Evolutionary conservation across 1,140 invertebrate genomes (phyloP), one percentile per base, ranked within the genome.

Genomic region (Trichomalopsis sarcophagae): DNA sequence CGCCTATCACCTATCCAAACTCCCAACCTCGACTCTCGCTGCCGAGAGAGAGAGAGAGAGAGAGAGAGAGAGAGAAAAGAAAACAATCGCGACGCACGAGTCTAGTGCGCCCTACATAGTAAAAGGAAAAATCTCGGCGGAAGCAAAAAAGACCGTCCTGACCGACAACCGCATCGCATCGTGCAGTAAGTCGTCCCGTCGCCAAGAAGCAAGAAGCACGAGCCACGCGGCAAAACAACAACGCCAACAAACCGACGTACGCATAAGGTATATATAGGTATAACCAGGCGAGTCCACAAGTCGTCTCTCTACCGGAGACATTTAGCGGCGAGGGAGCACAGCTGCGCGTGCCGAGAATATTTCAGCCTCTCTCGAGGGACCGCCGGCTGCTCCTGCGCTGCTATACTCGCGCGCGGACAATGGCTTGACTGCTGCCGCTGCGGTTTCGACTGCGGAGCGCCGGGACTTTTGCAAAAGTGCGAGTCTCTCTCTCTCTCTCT

Each of bases 281-380:
- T 13, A 50, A 50, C 11, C 47, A 62, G 17, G 21, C 21, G 55
- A 40, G 36, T 21, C 73, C 73, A 40, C 36, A 40, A 55, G 75
- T 75, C 73, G 36, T 44, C 75, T 5, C 10, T 62, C 2, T 62
- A 21, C 14, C 14, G 36, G 75, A 47, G 44, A 77, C 23, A 77
- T 77, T 76, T 77, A 77, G n/a, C 47, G 47, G 75, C 75, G 23
- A 30, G 23, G 68, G 68, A 44, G 30, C 44, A 50, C 40, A 77
- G 47, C 21, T 33, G 44, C 44, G 30, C 75, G 75, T 77, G 75
- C 75, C 27, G 13, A 40, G 75, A 55, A 77, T 77, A 77, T 77
- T 55, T 27, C 33, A 50, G 27, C 27, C 27, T 33, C 44, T 44
- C 75, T 44, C 75, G 10, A 14, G 75, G 75, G 75, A 40, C 33